A percentile compares a stretch with the other conserved stretches of the same genome.
These are phyloP conservation scores for Notolabrus celidotus DNA, from an alignment of 2,797 vertebrate species.

Conservation along the genomic window DNA sequence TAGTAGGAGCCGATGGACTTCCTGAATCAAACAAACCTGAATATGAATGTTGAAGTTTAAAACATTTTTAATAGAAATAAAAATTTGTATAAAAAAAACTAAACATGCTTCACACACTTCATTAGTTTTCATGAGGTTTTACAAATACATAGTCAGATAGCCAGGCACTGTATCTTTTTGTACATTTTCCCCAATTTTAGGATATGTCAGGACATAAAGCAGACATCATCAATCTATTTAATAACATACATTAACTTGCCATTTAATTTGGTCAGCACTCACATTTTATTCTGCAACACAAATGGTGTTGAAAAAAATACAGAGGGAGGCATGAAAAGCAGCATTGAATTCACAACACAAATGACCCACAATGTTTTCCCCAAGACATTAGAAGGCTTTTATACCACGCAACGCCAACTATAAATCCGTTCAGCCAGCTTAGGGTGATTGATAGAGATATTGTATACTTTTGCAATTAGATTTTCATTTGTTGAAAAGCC, in stretches of 20 bases:
- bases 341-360: constrained; percentile 87
- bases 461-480: constrained; percentile 70
- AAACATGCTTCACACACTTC: constrained; percentile 97
- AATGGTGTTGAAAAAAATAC: constrained; percentile 83
- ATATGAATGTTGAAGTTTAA: constrained; percentile 81
- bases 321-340: constrained; percentile 76
- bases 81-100: constrained; percentile 93
- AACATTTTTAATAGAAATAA: constrained; percentile 99
- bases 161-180: constrained; percentile 95
- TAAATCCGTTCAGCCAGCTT: constrained; percentile 71
- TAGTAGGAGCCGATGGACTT: background rate
- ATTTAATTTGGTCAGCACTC: constrained; percentile 94
- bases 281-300: constrained; percentile 92
- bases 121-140: constrained; percentile 87
- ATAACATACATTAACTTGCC: constrained; percentile 95
- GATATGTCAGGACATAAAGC: constrained; percentile 93
- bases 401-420: constrained; percentile 59
- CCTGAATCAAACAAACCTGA: constrained; percentile 28
- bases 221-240: constrained; percentile 92
- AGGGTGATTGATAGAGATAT: constrained; percentile 68
- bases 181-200: constrained; percentile 84
- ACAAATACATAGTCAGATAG: constrained; percentile 93
- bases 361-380: constrained; percentile 83
- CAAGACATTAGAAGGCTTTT: constrained; percentile 72
- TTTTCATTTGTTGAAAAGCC: constrained; percentile 67